Evolutionary conservation across 2,888 invertebrate species (phyloP).

Genomic region (Rhagonycha lutea): DNA sequence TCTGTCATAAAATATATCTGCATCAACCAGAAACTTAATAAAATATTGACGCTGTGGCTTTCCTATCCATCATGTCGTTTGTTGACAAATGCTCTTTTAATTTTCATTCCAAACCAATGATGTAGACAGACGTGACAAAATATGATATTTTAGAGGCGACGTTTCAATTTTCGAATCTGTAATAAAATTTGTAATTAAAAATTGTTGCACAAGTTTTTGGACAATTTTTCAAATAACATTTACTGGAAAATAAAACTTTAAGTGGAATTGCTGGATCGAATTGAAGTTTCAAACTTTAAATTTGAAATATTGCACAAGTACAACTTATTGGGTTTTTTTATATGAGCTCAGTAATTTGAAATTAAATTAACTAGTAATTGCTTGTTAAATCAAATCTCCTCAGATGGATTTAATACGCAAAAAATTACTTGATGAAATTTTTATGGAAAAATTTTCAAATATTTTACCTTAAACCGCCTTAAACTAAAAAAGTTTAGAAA

Average conservation of each 20-base stretch:
- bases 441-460: too few relatives aligned
- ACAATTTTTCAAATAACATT: not conserved
- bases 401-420: too few relatives aligned
- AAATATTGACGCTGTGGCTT: not conserved
- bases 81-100: slow-evolving; percentile 2
- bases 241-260: not conserved
- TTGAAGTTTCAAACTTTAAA: not conserved
- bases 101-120: not conserved
- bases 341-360: too few relatives aligned
- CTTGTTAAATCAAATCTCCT: too few relatives aligned
- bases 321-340: too few relatives aligned
- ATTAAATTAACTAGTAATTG: too few relatives aligned
- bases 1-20: not conserved
- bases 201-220: not conserved
- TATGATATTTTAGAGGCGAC: not conserved
- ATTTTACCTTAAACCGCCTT: too few relatives aligned
- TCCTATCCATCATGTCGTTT: not conserved
- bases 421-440: too few relatives aligned
- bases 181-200: not conserved
- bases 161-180: not conserved
- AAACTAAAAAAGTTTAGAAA: too few relatives aligned
- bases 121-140: not conserved
- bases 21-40: not conserved
- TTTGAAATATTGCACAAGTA: not conserved
- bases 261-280: not conserved